A percentile compares a stretch with the other conserved stretches of the same genome.
These are phyloP conservation scores for Lacerta agilis DNA, from an alignment of 2,797 vertebrate species.

Conservation along the genomic window DNA sequence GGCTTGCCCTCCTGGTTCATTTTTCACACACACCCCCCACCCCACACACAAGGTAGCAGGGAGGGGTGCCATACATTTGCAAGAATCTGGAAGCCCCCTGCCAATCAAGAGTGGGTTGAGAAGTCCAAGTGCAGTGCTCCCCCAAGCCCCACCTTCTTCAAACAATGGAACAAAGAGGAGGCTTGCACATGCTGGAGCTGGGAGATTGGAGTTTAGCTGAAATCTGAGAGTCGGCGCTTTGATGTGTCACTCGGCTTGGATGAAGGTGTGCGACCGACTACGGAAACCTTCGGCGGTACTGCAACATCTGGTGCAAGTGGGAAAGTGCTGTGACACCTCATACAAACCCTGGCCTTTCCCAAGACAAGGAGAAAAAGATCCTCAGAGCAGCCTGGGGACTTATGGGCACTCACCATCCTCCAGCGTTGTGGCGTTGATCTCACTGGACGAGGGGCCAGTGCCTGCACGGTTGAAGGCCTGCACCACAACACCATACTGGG, in stretches of 20 bases:
- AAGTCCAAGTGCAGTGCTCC: no score
- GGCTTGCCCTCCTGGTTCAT: no score
- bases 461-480: conserved; percentile 97
- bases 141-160: no score
- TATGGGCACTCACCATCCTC: conserved; percentile 86
- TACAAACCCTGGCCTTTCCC: not conserved
- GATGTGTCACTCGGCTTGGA: no score
- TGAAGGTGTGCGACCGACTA: not conserved
- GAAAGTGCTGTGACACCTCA: no score
- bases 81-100: no score
- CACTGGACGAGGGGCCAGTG: conserved; percentile 95
- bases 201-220: not conserved
- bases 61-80: no score
- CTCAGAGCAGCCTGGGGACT: no score
- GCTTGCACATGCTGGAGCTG: no score
- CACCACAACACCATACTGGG: conserved; percentile 96
- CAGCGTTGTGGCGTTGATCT: conserved; percentile 96
- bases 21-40: no score
- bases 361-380: not conserved
- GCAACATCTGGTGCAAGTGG: not conserved
- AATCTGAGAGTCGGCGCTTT: not conserved
- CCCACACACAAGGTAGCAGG: no score
- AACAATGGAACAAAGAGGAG: not conserved
- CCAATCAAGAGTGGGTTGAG: no score
- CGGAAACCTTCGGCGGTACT: not conserved